Evolutionary conservation across 2,113 vertebrate genomes (phyloP), one percentile per base, ranked within the genome.

Genomic region (Urocitellus parryii): DNA sequence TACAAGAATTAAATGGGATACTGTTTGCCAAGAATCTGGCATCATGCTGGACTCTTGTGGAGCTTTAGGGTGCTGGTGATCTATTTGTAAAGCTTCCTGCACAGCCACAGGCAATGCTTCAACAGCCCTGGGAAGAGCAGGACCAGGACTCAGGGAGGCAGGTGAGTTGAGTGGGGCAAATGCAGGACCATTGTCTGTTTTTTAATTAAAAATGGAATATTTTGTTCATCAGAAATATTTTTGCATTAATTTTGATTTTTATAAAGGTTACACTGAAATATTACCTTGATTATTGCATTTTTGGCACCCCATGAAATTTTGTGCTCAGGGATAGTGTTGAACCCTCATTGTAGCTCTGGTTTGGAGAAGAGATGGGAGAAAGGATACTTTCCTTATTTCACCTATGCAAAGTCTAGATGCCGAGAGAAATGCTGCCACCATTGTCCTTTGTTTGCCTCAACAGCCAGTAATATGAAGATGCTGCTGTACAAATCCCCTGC

Each of bases 161-260:
- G 34, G 14, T 45, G n/a, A 37, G n/a, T 5, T 61, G 45, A 45
- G 4, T 42, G 48, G 12, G 9, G 18, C 11, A 70, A 74, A 68
- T 70, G 25, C 4, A 79, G 25, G 6, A 12, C 8, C 3, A 2
- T 25, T 65, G 80, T 4, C 16, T 80, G 1, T 45, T 92, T 45
- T 92, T 42, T 65, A 76, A 53, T 42, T 34, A 29, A 82, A 94
- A 85, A 27, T 18, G 0, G 32, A n/a, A 9, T 42, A 67, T 39
- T 87, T 92, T 87, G 27, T 56, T 94, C 13, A 73, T 51, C 17
- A 34, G 78, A 24, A 5, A n/a, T 73, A 83, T 78, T 58, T 97
- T 70, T 83, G 45, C 37, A 25, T 63, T 42, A 8, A 37, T 82
- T 81, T 67, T 73, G 37, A 81, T 78, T 93, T 53, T 5, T 82